Evolutionary conservation across 92 coral and sea anemone genomes (phyloP), one percentile per base, ranked within the genome.

Genomic region (Actinostola sp.): DNA sequence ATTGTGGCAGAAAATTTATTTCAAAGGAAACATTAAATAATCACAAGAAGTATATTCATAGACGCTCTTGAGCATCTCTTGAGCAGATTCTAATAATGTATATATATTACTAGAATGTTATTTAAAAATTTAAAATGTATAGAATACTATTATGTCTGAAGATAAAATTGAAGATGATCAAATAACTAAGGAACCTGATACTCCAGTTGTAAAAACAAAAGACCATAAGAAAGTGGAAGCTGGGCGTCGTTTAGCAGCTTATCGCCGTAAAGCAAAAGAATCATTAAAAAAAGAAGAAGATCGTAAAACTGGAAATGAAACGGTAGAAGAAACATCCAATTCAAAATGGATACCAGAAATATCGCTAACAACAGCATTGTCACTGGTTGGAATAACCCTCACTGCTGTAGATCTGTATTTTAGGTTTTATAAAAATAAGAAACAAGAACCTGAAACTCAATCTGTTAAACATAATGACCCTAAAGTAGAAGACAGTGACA

Each of bases 351-450:
- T 48, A 23, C 54, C 79, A 29, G 70, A 73, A 24, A 34, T 73
- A 42, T 73, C 79, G 29, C 62, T 73, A 25, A 59, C 79, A 35
- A 73, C 79, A 27, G 69, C 63, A 51, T 8, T 70, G 14, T 70
- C 84, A 17, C 27, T 79, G 1, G 84, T 79, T 10, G 84, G 84
- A 15, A 70, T 79, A 60, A 63, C 72, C 55, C 63, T 79, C 17
- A 70, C 84, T n/a, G 78, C 72, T 34, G 29, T 62, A 21, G 84
- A 79, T 79, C 16, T 79, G 72, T 79, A 31, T 51, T 44, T 70
- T 34, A 61, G 84, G 53, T 79, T 58, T 58, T 2, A 64, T 50
- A 24, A 67, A 66, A 31, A 65, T 65, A 67, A 53, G 5, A 48
- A 4, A 48, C 54, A 4, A 9, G 19, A 4, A 4, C 54, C 13